These are phyloP conservation scores for Cataglyphis albicans DNA, from an alignment of 2,888 invertebrate species.

Conservation along the genomic window DNA sequence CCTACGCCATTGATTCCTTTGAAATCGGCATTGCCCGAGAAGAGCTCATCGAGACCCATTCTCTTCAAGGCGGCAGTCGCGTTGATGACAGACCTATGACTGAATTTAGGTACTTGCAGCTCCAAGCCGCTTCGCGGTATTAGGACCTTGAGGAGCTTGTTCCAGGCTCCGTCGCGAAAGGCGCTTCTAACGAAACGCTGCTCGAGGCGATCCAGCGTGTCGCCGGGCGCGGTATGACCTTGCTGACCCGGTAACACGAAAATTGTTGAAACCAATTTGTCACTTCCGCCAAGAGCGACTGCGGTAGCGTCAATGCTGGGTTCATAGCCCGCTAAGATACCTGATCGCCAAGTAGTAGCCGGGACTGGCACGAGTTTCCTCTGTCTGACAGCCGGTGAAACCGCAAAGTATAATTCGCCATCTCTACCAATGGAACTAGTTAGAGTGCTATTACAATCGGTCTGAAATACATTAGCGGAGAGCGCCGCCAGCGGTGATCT, in stretches of 20 bases:
- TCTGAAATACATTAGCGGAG: slow-evolving; percentile 94
- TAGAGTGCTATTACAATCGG: slow-evolving; percentile 92
- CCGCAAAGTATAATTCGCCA: slow-evolving; percentile 95
- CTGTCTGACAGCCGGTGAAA: slow-evolving; percentile 91
- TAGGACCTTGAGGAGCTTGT: slow-evolving; percentile 90
- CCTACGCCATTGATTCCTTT: slow-evolving; percentile 93
- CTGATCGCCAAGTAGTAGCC: slow-evolving; percentile 92
- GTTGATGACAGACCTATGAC: slow-evolving; percentile 93
- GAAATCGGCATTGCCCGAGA: slow-evolving; percentile 92
- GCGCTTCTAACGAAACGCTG: slow-evolving; percentile 89
- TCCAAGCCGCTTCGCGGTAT: slow-evolving; percentile 92
- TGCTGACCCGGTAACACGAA: slow-evolving; percentile 95
- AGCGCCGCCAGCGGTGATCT: slow-evolving; percentile 93
- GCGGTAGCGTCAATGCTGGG: slow-evolving; percentile 94
- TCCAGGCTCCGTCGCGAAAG: slow-evolving; percentile 91
- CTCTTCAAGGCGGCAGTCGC: slow-evolving; percentile 92
- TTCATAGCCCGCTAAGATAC: slow-evolving; percentile 94
- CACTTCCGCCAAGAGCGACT: slow-evolving; percentile 91
- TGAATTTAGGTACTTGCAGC: slow-evolving; percentile 94
- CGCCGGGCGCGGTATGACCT: slow-evolving; percentile 92
- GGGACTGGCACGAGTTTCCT: slow-evolving; percentile 94
- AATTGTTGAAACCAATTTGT: slow-evolving; percentile 92
- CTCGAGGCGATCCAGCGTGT: slow-evolving; percentile 92
- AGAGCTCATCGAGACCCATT: slow-evolving; percentile 94
- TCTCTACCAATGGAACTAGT: slow-evolving; percentile 92